Evolutionary conservation across 2,888 invertebrate genomes (phyloP).

Genomic region (Thumatha senex): DNA sequence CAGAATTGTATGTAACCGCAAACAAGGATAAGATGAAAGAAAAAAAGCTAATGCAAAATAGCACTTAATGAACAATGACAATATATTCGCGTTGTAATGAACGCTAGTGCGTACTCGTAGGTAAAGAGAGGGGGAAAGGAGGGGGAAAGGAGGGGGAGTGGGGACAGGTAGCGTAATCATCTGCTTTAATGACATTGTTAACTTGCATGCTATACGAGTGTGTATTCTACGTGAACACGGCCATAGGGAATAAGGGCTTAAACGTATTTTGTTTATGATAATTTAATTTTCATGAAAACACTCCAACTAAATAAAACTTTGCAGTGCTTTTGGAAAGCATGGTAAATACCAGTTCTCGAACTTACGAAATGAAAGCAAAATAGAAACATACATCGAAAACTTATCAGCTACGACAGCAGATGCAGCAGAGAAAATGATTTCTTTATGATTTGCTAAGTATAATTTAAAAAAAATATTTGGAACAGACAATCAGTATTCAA

Average conservation of each 20-base stretch:
- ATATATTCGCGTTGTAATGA: constrained; percentile 17
- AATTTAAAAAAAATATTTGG: too few species aligned
- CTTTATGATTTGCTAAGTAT: too few species aligned
- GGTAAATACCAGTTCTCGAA: too few species aligned
- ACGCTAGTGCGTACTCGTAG: constrained; percentile 11
- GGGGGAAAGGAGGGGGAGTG: not conserved
- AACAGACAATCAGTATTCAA: too few species aligned
- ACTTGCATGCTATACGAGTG: constrained; percentile 46
- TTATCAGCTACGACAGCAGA: too few species aligned
- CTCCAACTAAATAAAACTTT: too few species aligned
- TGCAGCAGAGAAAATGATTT: too few species aligned
- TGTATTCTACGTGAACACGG: constrained; percentile 5
- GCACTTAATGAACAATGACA: constrained; percentile 10
- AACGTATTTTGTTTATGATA: not conserved
- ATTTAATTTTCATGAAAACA: not conserved
- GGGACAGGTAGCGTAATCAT: constrained; percentile 54
- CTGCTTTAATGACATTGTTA: constrained; percentile 65
- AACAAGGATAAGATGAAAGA: too few species aligned
- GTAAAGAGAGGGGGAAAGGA: not conserved
- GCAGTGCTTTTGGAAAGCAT: too few species aligned
- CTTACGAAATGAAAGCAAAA: too few species aligned
- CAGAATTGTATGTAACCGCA: too few species aligned
- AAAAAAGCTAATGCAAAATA: not conserved
- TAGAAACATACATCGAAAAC: too few species aligned
- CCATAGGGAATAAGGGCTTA: not conserved